These are phyloP conservation scores for Argyrosomus japonicus DNA, from an alignment of 2,113 vertebrate genomes.

Conservation along the genomic window DNA sequence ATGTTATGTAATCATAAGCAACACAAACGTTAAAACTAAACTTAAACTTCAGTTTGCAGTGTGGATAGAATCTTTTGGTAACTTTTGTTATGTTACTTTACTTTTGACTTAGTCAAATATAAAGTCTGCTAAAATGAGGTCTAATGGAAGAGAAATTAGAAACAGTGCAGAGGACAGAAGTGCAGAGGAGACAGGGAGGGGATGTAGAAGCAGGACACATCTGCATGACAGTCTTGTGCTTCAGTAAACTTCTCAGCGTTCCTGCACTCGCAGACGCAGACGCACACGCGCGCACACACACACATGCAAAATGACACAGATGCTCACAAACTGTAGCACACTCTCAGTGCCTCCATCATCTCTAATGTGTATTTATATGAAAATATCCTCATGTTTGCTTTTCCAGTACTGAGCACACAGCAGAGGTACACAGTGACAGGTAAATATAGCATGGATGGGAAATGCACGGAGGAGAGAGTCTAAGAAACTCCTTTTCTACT, in stretches of 20 bases:
- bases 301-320: conserved; percentile 33
- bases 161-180: not conserved
- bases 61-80: too few species aligned
- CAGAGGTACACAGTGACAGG: conserved; percentile 70
- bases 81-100: too few species aligned
- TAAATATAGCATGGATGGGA: conserved; percentile 74
- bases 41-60: too few species aligned
- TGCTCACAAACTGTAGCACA: conserved; percentile 31
- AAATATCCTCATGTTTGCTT: conserved; percentile 77
- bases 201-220: not conserved
- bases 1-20: too few species aligned
- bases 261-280: not conserved
- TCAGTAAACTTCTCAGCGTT: conserved; percentile 2
- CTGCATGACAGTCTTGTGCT: conserved; percentile 12
- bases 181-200: not conserved
- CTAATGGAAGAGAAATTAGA: not conserved
- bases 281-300: conserved; percentile 7
- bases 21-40: too few species aligned
- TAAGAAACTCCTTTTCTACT: conserved; percentile 35
- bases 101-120: too few species aligned
- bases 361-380: conserved; percentile 73
- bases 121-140: not conserved
- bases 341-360: conserved; percentile 43
- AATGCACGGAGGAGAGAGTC: conserved; percentile 41
- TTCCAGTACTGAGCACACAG: conserved; percentile 76